A percentile compares a stretch with the other conserved stretches of the same genome.
These are phyloP conservation scores for Platerodrilus igneus DNA, from an alignment of 2,888 invertebrate genomes.

Conservation along the genomic window DNA sequence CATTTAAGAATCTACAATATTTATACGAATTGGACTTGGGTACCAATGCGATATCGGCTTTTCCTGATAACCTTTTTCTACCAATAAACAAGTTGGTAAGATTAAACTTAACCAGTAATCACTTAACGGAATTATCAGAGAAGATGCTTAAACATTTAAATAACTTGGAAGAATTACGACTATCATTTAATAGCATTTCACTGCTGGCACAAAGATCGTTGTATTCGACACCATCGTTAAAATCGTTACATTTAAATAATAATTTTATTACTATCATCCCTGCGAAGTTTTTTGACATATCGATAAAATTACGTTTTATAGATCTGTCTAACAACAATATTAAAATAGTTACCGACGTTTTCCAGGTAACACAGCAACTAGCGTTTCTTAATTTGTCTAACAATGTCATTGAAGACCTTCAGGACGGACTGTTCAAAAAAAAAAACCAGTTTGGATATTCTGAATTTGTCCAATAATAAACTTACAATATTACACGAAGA, in stretches of 20 bases:
- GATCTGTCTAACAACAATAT: constrained; percentile 28
- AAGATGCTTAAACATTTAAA: constrained; percentile 24
- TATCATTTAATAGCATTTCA: constrained; percentile 27
- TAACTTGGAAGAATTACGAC: constrained; percentile 23
- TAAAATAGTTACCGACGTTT: constrained; percentile 19
- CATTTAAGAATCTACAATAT: constrained; percentile 23
- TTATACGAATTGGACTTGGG: constrained; percentile 24
- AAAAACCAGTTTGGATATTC: constrained; percentile 17
- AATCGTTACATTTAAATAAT: constrained; percentile 24
- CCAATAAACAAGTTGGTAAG: constrained; percentile 16
- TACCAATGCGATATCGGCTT: constrained; percentile 20
- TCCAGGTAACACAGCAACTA: constrained; percentile 16
- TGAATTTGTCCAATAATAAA: constrained; percentile 20
- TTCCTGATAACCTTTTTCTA: constrained; percentile 26
- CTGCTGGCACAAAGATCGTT: constrained; percentile 25
- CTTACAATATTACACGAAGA: constrained; percentile 9
- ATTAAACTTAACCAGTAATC: constrained; percentile 27
- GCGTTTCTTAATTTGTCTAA: constrained; percentile 23
- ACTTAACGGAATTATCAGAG: constrained; percentile 22
- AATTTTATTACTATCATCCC: constrained; percentile 24
- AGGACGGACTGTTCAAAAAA: constrained; percentile 23
- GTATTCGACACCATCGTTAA: constrained; percentile 19
- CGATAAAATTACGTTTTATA: constrained; percentile 21
- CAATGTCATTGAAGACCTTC: constrained; percentile 19
- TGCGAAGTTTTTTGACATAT: constrained; percentile 27